A percentile compares a stretch with the other conserved stretches of the same genome.
phyloP scores from a whole-genome alignment of 2,888 invertebrate species.

The Cryptus armator region DNA sequence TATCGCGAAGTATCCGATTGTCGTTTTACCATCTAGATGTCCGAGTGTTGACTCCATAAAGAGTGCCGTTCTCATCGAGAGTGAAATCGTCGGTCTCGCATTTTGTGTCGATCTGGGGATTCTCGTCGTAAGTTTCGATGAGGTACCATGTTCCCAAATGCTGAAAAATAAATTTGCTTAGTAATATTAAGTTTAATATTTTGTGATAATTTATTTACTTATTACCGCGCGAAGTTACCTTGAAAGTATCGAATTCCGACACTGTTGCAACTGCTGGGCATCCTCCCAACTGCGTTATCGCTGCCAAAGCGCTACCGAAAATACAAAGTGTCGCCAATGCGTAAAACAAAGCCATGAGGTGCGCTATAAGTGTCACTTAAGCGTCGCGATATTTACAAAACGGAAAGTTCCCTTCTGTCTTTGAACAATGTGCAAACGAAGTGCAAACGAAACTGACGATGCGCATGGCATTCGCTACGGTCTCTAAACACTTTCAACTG shows the following conservation, averaged over 20 bases:
- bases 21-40: not conserved
- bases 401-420: not conserved
- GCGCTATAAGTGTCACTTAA: not conserved
- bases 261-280: not conserved
- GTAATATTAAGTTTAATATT: not conserved
- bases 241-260: not conserved
- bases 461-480: not conserved
- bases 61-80: not conserved
- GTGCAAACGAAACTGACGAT: not conserved
- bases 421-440: not conserved
- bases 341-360: not conserved
- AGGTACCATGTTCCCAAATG: not conserved
- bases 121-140: not conserved
- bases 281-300: not conserved
- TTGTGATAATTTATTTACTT: not conserved
- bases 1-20: not conserved
- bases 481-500: not conserved
- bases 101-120: not conserved
- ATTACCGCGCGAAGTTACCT: not conserved
- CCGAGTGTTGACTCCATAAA: not conserved
- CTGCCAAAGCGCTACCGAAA: not conserved
- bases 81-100: not conserved
- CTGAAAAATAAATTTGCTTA: not conserved
- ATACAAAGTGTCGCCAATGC: not conserved
- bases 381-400: not conserved